Conservation (phyloP, 2,888 invertebrate species). For the Eristalis pertinax region DNA sequence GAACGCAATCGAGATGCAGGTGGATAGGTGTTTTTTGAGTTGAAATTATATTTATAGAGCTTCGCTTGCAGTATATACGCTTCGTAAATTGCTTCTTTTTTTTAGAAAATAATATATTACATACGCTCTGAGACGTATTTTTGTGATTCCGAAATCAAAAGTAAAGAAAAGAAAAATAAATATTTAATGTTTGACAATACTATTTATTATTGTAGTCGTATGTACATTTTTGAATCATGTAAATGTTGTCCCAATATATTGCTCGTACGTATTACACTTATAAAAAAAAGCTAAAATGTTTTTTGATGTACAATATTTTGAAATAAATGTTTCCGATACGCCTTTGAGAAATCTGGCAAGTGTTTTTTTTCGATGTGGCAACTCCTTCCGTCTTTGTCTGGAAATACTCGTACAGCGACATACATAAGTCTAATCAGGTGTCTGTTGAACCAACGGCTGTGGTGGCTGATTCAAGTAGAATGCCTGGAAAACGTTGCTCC, state of each 20-base stretch:
- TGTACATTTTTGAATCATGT: slow-evolving; percentile 17
- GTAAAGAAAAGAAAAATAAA: not conserved
- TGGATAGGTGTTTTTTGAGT: not conserved
- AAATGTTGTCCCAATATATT: slow-evolving; percentile 28
- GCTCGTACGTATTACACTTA: slow-evolving; percentile 8
- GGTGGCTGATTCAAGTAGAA: too few relatives aligned
- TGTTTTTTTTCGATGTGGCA: not conserved
- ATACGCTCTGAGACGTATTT: slow-evolving; percentile 8
- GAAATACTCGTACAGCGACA: too few relatives aligned
- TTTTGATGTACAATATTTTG: slow-evolving; percentile 14
- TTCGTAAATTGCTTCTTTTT: not conserved
- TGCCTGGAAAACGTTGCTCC: too few relatives aligned
- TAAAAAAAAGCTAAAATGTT: slow-evolving; percentile 4
- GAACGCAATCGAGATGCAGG: not conserved
- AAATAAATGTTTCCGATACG: slow-evolving; percentile 56
- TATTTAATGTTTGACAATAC: slow-evolving; percentile 58
- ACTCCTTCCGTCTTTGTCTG: too few relatives aligned
- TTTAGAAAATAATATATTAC: not conserved
- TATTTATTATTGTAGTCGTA: slow-evolving; percentile 38
- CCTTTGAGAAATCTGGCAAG: slow-evolving; percentile 6
- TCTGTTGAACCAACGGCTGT: too few relatives aligned
- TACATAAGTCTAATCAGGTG: too few relatives aligned
- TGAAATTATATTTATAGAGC: not conserved
- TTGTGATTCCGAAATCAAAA: not conserved
- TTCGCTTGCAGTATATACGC: slow-evolving; percentile 26